Evolutionary conservation across 2,797 vertebrate species (phyloP).

Genomic region (Erpetoichthys calabaricus): DNA sequence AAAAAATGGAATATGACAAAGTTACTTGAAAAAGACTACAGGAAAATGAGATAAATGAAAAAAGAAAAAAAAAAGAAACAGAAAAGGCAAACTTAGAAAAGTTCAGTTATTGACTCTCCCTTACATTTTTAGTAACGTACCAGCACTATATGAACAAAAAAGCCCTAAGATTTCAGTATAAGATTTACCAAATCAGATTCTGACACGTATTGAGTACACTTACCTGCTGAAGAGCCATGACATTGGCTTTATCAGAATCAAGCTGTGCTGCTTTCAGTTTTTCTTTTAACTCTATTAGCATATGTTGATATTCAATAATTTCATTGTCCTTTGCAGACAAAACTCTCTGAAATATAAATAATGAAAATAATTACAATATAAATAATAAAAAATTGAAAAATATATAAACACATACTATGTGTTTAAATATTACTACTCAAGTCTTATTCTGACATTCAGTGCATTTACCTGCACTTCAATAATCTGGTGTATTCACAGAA

Average conservation of each 20-base stretch:
- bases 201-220: too few species aligned
- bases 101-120: too few species aligned
- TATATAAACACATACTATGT: constrained; percentile 4
- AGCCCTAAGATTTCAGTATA: too few species aligned
- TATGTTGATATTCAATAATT: constrained; percentile 77
- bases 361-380: constrained; percentile 9
- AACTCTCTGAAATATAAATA: constrained; percentile 52
- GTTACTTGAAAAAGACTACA: background rate
- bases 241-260: constrained; percentile 77
- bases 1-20: constrained; percentile 23
- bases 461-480: too few species aligned
- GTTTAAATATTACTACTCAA: background rate
- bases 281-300: constrained; percentile 68
- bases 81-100: background rate
- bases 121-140: too few species aligned
- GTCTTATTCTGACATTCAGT: too few species aligned
- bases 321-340: constrained; percentile 83
- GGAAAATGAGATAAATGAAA: constrained; percentile 1
- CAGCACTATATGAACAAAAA: too few species aligned
- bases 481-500: too few species aligned
- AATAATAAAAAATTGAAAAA: constrained; percentile 3
- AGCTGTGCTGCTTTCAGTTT: constrained; percentile 70
- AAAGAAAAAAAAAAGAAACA: background rate
- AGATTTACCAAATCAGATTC: too few species aligned
- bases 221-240: constrained; percentile 84